A percentile compares a stretch with the other conserved stretches of the same genome.
Evolutionary conservation across 64 coral and sea anemone species (phyloP).

Genomic region (Porites australiensis): DNA sequence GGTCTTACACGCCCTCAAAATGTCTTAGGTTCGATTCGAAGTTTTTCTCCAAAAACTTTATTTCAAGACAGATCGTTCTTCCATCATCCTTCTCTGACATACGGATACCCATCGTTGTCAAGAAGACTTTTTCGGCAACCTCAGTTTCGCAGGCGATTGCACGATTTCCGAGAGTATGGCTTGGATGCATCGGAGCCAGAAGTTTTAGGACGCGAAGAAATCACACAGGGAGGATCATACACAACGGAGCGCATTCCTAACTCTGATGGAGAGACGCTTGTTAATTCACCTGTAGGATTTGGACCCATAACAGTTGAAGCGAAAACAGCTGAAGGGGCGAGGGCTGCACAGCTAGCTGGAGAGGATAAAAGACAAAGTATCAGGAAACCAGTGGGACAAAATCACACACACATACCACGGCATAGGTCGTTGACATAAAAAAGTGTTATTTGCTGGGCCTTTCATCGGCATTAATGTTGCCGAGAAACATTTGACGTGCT

Average conservation of each 20-base stretch:
- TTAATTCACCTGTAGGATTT: conserved; percentile 84
- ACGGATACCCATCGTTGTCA: conserved; percentile 28
- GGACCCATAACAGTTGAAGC: conserved; percentile 99
- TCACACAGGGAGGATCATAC: conserved; percentile 69
- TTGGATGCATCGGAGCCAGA: conserved; percentile 19
- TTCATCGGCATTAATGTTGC: background rate
- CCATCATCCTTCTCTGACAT: conserved; percentile 4
- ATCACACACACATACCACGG: background rate
- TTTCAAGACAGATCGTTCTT: conserved; percentile 47
- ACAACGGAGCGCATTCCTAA: conserved; percentile 49
- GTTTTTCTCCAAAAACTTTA: background rate
- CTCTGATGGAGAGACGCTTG: conserved; percentile 62
- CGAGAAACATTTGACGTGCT: too few relatives aligned
- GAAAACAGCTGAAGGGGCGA: conserved; percentile 88
- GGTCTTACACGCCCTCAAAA: conserved; percentile 7
- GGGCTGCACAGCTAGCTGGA: background rate
- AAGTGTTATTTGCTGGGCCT: background rate
- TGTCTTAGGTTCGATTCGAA: conserved; percentile 32
- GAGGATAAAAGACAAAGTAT: conserved; percentile 62
- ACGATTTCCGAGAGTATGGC: conserved; percentile 2
- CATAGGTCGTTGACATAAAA: background rate
- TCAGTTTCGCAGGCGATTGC: conserved; percentile 71
- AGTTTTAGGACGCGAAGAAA: conserved; percentile 40
- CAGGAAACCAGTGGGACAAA: background rate
- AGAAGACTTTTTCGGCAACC: conserved; percentile 59